phyloP scores from a whole-genome alignment of 2,113 vertebrate species.

The Larimichthys crocea region DNA sequence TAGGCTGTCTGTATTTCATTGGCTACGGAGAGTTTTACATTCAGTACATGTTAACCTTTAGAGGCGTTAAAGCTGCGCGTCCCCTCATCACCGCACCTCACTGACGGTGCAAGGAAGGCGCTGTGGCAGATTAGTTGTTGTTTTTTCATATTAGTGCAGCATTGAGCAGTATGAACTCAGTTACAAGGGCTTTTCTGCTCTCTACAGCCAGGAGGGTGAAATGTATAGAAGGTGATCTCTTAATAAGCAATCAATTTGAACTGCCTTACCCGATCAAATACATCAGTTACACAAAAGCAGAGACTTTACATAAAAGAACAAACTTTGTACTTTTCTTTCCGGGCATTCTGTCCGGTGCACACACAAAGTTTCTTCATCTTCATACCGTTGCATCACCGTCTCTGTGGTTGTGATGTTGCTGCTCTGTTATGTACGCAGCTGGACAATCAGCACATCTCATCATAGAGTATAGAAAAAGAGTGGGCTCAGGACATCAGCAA shows the following conservation, averaged over 20 bases:
- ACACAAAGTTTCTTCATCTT: neutral
- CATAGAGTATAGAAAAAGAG: neutral
- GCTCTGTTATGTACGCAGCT: neutral
- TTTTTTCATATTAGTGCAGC: neutral
- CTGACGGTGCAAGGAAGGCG: neutral
- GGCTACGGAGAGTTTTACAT: slow-evolving; percentile 46
- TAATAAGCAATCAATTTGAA: neutral
- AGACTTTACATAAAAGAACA: neutral
- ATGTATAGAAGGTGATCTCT: neutral
- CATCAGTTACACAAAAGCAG: neutral
- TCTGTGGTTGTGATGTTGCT: neutral
- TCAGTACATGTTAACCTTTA: slow-evolving; percentile 21
- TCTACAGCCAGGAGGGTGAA: neutral
- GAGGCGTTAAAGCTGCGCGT: neutral
- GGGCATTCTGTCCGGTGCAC: too few species aligned
- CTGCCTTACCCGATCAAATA: neutral
- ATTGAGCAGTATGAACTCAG: neutral
- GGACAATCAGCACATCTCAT: neutral
- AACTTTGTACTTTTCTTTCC: neutral
- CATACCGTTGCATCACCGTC: neutral
- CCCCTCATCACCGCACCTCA: neutral
- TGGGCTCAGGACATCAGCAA: too few species aligned
- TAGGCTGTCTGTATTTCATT: slow-evolving; percentile 61
- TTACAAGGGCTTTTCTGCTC: neutral
- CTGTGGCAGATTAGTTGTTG: neutral